These are phyloP conservation scores for Bombyx mori DNA, from an alignment of 1,140 invertebrate genomes.

Conservation along the genomic window DNA sequence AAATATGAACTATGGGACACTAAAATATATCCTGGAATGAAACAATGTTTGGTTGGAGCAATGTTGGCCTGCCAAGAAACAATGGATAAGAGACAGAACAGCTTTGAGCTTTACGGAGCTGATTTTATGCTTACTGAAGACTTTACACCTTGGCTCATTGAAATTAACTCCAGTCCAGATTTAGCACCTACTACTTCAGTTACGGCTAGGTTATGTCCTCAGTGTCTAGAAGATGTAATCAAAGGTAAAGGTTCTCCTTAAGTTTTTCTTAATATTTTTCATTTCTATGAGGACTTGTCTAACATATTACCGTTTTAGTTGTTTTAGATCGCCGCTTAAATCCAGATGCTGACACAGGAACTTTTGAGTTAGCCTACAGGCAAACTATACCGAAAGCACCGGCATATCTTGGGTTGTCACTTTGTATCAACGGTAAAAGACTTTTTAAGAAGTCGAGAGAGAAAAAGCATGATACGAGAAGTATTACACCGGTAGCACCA, in stretches of 20 bases:
- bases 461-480: constrained; percentile 42
- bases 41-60: constrained; percentile 87
- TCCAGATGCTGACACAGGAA: constrained; percentile 85
- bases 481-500: constrained; percentile 29
- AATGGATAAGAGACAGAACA: constrained; percentile 89
- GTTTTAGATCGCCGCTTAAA: constrained; percentile 86
- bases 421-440: constrained; percentile 80
- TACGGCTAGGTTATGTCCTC: constrained; percentile 87
- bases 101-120: constrained; percentile 94
- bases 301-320: constrained; percentile 71
- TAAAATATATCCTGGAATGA: constrained; percentile 92
- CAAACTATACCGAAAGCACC: constrained; percentile 80
- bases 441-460: constrained; percentile 57
- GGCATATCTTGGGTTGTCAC: constrained; percentile 85
- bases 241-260: constrained; percentile 76
- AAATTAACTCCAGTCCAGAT: constrained; percentile 95
- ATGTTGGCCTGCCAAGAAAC: constrained; percentile 88
- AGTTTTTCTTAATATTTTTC: no score
- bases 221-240: constrained; percentile 91
- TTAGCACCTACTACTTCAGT: constrained; percentile 91
- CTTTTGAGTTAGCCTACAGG: constrained; percentile 88
- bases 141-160: constrained; percentile 92
- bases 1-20: constrained; percentile 83
- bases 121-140: constrained; percentile 95
- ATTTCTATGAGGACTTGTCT: no score